Base-by-base conservation (phyloP, 2,113 vertebrate species). In the Xerus inauris region DNA sequence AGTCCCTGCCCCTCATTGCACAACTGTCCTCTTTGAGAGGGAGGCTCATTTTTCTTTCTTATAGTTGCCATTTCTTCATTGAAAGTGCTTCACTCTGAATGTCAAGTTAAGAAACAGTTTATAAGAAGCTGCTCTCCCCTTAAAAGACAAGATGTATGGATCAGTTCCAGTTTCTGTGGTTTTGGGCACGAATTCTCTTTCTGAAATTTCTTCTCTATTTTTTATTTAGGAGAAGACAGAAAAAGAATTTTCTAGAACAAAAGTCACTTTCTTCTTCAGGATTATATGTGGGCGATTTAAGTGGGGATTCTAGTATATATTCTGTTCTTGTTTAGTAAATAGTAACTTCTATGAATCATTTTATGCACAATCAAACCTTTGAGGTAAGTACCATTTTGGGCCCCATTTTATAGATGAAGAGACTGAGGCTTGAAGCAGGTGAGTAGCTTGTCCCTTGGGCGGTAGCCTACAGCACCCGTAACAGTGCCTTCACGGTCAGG, bases 121-220 rank as follows among this genome's bases (percentile, higher is more conserved):
- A 59, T 73, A 38, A n/a, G 89, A 65, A 71, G 13, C 51, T 10
- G 12, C 51, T 57, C 64, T 72, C 14, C 16, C 0, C 0, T 84
- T 57, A 71, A 35, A 20, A 96, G 83, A 57, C 0, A 0, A 13
- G 10, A 38, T 32, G 12, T 51, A 1, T 17, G 28, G 84, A n/a
- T 57, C 16, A 0, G 17, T 42, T 71, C 28, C 69, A 9, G 0
- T 45, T 85, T 79, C 84, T 47, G 67, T 40, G 81, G 76, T 9
- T 77, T 85, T 77, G 38, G 65, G 72, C 42, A 57, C 20, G 7
- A 1, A 22, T 30, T 38, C 0, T 72, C 14, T 81, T 82, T 76
- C 75, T 91, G 83, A 92, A 92, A 42, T n/a, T 12, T 17, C 42
- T 65, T 83, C 57, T 81, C 67, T 62, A n/a, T 57, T 35, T 94